phyloP scores from a whole-genome alignment of 2,888 invertebrate species.

The Adela reaumurella region DNA sequence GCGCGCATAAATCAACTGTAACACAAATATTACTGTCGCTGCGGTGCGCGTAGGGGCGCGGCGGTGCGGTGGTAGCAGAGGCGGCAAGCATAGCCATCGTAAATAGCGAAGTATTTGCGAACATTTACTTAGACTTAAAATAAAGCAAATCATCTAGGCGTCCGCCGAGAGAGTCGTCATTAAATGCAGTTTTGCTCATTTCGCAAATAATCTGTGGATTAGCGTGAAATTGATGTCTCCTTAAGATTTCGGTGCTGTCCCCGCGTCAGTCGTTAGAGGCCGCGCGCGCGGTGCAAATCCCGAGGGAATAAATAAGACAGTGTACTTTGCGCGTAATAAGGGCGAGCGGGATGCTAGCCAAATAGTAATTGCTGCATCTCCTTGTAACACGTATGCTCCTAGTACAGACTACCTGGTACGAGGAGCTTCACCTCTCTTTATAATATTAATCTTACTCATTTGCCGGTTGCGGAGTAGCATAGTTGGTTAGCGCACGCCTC shows the following conservation, averaged over 20 bases:
- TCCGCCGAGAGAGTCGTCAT: conserved; percentile 16
- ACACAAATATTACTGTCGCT: conserved; percentile 39
- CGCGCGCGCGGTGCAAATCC: not conserved
- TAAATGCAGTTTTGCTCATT: conserved; percentile 38
- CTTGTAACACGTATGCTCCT: no score
- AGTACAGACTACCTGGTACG: no score
- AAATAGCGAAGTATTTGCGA: conserved; percentile 27
- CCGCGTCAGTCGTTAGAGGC: not conserved
- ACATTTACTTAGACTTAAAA: conserved; percentile 30
- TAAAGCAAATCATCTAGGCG: conserved; percentile 15
- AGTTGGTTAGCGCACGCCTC: no score
- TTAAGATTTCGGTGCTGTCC: not conserved
- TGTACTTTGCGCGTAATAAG: conserved; percentile 22
- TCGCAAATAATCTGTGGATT: conserved; percentile 35
- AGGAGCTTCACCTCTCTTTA: no score
- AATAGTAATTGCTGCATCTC: conserved; percentile 23
- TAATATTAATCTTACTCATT: no score
- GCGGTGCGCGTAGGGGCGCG: no score
- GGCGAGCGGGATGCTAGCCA: conserved; percentile 17
- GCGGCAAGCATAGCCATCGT: conserved; percentile 25
- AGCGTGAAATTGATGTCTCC: conserved; percentile 32
- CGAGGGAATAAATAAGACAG: conserved; percentile 28
- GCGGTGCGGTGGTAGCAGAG: no score
- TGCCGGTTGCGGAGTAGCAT: no score
- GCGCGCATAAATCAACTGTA: conserved; percentile 18